Percentiles rank a stretch among this genome's conserved stretches.
phyloP scores from a whole-genome alignment of 2,113 vertebrate genomes.

The Salminus brasiliensis region DNA sequence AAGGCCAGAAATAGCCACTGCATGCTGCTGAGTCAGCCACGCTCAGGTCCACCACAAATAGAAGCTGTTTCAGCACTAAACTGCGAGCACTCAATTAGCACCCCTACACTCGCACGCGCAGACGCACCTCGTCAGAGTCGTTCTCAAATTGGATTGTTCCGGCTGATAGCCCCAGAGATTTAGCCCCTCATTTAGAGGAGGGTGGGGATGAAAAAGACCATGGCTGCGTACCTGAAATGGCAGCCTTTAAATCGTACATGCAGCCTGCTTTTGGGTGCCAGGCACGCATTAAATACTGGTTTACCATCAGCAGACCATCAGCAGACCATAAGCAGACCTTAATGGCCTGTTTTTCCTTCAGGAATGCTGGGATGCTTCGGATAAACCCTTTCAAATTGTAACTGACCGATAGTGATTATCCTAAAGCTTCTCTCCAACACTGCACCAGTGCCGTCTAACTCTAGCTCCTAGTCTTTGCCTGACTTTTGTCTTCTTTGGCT shows the following conservation, averaged over 20 bases:
- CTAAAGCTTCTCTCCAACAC: no score
- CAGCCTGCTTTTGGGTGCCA: conserved; percentile 59
- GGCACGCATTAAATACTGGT: conserved; percentile 67
- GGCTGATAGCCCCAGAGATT: conserved; percentile 59
- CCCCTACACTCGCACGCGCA: conserved; percentile 34
- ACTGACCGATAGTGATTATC: no score
- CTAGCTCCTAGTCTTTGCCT: no score
- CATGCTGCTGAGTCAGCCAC: conserved; percentile 62
- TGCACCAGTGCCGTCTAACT: no score
- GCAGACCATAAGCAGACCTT: no score
- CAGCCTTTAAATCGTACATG: conserved; percentile 74
- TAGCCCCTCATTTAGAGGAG: conserved; percentile 47
- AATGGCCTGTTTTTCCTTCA: not conserved
- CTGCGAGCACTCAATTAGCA: not conserved
- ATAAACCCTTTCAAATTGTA: no score
- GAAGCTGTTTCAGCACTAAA: conserved; percentile 4
- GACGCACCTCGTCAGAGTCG: conserved; percentile 45
- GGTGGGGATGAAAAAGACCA: conserved; percentile 70
- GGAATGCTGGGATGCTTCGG: not conserved
- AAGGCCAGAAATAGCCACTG: conserved; percentile 59
- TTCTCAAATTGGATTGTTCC: conserved; percentile 68
- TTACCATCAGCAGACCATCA: conserved; percentile 70
- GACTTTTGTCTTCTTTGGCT: no score
- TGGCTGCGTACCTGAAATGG: conserved; percentile 65
- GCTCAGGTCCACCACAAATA: conserved; percentile 13